A percentile compares a stretch with the other conserved stretches of the same genome.
phyloP scores from a whole-genome alignment of 2,888 invertebrate genomes.

The Eristalis arbustorum region DNA sequence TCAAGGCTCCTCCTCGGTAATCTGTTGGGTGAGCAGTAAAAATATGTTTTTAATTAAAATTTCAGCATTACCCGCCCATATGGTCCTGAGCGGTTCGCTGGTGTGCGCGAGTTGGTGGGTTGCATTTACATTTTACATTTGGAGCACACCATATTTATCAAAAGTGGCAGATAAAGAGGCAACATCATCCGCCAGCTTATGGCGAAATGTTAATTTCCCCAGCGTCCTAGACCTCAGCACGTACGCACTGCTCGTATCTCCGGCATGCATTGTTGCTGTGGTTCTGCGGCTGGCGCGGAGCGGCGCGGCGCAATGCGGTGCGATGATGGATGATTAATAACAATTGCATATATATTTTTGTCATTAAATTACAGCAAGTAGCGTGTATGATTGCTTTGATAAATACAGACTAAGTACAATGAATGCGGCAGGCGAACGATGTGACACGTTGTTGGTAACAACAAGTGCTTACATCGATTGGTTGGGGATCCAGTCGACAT shows the following conservation, averaged over 20 bases:
- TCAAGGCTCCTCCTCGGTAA: constrained; percentile 16
- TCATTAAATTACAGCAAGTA: constrained; percentile 44
- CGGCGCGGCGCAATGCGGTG: neutral
- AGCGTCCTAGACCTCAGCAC: constrained; percentile 50
- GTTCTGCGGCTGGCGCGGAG: constrained; percentile 14
- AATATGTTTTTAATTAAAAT: constrained; percentile 69
- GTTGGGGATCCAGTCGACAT: neutral
- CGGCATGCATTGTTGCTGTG: neutral
- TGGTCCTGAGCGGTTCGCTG: constrained; percentile 5
- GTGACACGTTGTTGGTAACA: neutral
- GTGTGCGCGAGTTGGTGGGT: neutral
- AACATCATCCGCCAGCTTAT: constrained; percentile 56
- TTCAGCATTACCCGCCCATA: constrained; percentile 61
- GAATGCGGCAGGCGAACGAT: constrained; percentile 9
- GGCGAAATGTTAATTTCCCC: constrained; percentile 68
- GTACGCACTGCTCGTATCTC: constrained; percentile 37
- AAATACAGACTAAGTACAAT: constrained; percentile 19
- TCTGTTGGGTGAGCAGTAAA: constrained; percentile 63
- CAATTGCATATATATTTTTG: constrained; percentile 15
- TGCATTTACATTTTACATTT: constrained; percentile 68
- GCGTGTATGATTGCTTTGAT: constrained; percentile 43
- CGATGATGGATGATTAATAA: constrained; percentile 40
- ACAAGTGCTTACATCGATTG: neutral
- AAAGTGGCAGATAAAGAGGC: constrained; percentile 57
- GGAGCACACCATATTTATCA: constrained; percentile 62